These are phyloP conservation scores for Anarhynchus alexandrinus DNA, from an alignment of 2,113 vertebrate species.

Conservation along the genomic window DNA sequence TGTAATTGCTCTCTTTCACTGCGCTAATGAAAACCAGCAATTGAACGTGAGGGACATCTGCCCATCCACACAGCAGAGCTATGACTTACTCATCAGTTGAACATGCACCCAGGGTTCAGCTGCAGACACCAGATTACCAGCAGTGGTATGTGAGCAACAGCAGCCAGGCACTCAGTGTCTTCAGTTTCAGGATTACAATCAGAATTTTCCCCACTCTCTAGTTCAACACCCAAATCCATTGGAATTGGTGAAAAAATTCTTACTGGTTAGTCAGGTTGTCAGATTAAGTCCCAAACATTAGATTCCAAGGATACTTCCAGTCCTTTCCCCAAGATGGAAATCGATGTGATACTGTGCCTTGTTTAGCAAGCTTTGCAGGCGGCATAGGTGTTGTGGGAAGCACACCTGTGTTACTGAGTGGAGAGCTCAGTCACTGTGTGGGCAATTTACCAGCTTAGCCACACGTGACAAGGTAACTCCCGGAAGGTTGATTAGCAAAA, in stretches of 20 bases:
- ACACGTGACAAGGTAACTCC: not conserved
- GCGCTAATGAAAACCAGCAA: not conserved
- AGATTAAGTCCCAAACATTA: not conserved
- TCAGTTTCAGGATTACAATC: not conserved
- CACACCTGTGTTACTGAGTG: not conserved
- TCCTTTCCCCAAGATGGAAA: not conserved
- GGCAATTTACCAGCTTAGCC: not conserved
- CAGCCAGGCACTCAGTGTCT: not conserved
- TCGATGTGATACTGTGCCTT: not conserved
- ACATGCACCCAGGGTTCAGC: not conserved
- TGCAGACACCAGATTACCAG: not conserved
- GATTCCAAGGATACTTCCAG: not conserved
- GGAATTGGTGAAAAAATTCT: not conserved
- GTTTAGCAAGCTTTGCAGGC: not conserved
- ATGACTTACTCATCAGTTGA: not conserved
- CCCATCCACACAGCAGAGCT: not conserved
- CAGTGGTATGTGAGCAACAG: not conserved
- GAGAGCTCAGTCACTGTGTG: not conserved
- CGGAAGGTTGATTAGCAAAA: not conserved
- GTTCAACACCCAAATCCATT: not conserved
- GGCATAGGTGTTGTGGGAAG: not conserved
- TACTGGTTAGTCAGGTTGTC: not conserved
- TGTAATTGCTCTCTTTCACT: not conserved
- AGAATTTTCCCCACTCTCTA: not conserved
- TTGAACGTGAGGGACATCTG: not conserved